phyloP scores from a whole-genome alignment of 2,113 vertebrate genomes.

The Cathartes aura region DNA sequence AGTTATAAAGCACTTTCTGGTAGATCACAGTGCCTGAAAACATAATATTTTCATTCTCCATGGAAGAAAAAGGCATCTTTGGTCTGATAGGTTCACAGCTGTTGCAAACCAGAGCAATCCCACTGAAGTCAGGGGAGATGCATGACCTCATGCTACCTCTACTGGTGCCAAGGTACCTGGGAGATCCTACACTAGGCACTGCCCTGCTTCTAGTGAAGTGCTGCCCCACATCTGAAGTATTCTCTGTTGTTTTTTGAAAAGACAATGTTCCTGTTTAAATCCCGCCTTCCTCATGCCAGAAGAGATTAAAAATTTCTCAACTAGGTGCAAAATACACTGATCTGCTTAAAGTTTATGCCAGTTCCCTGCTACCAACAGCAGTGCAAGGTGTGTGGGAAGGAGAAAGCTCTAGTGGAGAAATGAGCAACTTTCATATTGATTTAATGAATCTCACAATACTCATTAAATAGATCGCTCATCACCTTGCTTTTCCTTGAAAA shows the following conservation, averaged over 20 bases:
- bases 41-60: rapidly evolving
- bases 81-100: rapidly evolving
- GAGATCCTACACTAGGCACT: neutral
- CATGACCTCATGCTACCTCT: neutral
- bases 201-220: neutral
- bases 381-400: neutral
- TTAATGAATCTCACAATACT: neutral
- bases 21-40: neutral
- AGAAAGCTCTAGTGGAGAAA: neutral
- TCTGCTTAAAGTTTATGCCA: neutral
- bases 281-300: neutral
- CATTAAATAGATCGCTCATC: neutral
- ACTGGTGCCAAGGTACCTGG: neutral
- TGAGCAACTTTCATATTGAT: neutral
- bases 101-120: neutral
- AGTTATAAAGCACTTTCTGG: neutral
- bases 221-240: neutral
- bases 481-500: neutral
- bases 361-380: neutral
- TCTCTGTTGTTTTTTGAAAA: neutral
- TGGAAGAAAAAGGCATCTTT: neutral
- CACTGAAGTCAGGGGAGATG: neutral
- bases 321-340: neutral
- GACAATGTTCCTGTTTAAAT: neutral
- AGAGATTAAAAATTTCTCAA: neutral